Evolutionary conservation across 1,140 invertebrate genomes (phyloP).

Genomic region (Ceratoteleas bidentatus): DNA sequence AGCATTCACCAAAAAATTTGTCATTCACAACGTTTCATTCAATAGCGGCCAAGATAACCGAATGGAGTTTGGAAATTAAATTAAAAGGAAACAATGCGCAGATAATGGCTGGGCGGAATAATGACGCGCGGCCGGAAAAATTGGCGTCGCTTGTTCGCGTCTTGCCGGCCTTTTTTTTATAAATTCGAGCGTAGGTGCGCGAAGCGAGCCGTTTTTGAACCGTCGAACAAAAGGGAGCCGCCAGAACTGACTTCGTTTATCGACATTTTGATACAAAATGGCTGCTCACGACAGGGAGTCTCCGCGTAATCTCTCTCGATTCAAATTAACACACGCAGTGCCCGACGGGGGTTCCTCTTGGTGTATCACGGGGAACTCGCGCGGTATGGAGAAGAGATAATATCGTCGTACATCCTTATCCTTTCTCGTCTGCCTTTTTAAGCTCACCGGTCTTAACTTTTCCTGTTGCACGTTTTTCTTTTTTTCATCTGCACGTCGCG

Average conservation of each 20-base stretch:
- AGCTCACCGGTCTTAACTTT: constrained; percentile 66
- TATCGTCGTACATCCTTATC: constrained; percentile 70
- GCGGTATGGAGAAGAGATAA: constrained; percentile 70
- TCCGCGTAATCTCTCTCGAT: constrained; percentile 81
- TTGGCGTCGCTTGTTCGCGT: background rate
- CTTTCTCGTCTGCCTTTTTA: constrained; percentile 58
- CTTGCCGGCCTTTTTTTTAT: background rate
- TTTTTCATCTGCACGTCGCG: constrained; percentile 55
- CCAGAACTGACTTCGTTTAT: constrained; percentile 77
- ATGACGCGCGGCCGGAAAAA: background rate
- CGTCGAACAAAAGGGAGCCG: constrained; percentile 55
- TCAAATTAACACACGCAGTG: constrained; percentile 82
- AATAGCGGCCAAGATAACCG: constrained; percentile 10
- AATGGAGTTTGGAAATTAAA: constrained; percentile 13
- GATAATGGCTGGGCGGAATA: too few relatives aligned
- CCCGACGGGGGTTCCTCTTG: constrained; percentile 70
- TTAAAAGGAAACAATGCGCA: constrained; percentile 21
- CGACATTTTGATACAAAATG: constrained; percentile 82
- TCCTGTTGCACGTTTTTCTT: constrained; percentile 66
- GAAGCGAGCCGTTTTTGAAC: constrained; percentile 43
- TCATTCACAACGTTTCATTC: constrained; percentile 24
- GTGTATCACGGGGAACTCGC: constrained; percentile 68
- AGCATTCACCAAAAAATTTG: constrained; percentile 20
- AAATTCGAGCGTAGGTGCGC: constrained; percentile 11
- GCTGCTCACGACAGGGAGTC: constrained; percentile 80